These are phyloP conservation scores for Quadroppia sp. DNA, from an alignment of 2,888 invertebrate species.

Conservation along the genomic window DNA sequence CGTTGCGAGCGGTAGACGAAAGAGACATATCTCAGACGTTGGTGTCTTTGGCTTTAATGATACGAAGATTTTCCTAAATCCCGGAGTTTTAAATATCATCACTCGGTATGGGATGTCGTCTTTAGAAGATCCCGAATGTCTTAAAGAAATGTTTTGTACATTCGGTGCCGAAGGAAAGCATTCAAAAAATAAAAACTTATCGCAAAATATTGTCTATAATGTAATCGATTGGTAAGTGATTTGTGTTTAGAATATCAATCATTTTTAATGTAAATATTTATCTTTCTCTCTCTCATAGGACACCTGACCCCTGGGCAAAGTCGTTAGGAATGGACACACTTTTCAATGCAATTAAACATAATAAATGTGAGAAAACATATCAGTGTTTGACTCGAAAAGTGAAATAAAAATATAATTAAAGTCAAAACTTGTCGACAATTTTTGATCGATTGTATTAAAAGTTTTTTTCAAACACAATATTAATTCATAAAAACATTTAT, in stretches of 20 bases:
- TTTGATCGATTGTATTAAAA: conserved; percentile 8
- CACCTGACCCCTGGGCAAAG: conserved; percentile 16
- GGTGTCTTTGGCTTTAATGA: neutral
- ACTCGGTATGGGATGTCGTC: conserved; percentile 35
- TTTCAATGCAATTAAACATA: conserved; percentile 25
- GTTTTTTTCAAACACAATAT: neutral
- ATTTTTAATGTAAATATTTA: neutral
- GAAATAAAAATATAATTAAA: neutral
- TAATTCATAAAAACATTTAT: neutral
- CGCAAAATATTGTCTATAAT: conserved; percentile 10
- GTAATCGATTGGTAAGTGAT: conserved; percentile 37
- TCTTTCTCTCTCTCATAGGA: conserved; percentile 8
- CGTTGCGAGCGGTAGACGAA: conserved; percentile 9
- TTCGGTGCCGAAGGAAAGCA: conserved; percentile 35
- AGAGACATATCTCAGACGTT: neutral
- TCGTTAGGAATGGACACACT: conserved; percentile 20
- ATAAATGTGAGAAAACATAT: conserved; percentile 26
- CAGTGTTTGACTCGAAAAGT: conserved; percentile 23
- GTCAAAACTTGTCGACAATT: neutral
- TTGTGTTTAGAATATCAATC: neutral
- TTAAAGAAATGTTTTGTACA: conserved; percentile 38
- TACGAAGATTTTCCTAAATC: neutral
- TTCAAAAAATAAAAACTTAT: conserved; percentile 6
- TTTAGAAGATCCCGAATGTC: conserved; percentile 36
- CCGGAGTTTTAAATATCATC: conserved; percentile 17